phyloP scores from a whole-genome alignment of 2,113 vertebrate species.

The Peromyscus californicus region DNA sequence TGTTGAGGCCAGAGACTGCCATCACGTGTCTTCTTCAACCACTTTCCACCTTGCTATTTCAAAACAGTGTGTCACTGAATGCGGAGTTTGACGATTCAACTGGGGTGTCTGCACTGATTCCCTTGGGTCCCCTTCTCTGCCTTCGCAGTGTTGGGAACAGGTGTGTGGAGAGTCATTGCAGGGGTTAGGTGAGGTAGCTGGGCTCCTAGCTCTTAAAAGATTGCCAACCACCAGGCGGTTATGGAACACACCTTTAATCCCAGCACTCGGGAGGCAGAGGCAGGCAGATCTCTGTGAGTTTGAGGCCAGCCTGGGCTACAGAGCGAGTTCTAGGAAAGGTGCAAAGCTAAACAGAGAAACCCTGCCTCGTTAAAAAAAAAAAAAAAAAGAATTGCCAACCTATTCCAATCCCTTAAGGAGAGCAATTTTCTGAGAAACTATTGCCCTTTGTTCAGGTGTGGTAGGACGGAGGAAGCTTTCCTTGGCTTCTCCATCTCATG shows the following conservation, averaged over 20 bases:
- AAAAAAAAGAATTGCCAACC: too few relatives aligned
- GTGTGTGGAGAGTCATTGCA: background rate
- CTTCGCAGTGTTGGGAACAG: background rate
- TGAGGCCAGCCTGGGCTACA: too few relatives aligned
- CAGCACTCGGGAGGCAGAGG: too few relatives aligned
- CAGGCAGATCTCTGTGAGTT: too few relatives aligned
- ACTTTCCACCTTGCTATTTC: background rate
- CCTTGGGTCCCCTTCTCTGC: fast-evolving
- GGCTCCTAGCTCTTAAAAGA: background rate
- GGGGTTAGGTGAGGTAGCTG: background rate
- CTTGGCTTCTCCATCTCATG: background rate
- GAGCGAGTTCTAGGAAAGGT: too few relatives aligned
- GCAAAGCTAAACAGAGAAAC: too few relatives aligned
- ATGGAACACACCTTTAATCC: too few relatives aligned
- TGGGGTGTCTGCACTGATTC: too few relatives aligned
- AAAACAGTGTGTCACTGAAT: background rate
- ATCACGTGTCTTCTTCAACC: background rate
- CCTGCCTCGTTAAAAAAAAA: too few relatives aligned
- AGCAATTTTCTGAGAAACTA: background rate
- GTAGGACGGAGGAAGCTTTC: background rate
- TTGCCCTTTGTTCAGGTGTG: background rate
- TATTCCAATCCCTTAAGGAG: background rate
- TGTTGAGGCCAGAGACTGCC: background rate
- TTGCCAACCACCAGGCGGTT: too few relatives aligned
- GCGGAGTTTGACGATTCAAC: background rate